Base-by-base conservation (phyloP, 2,888 invertebrate species). In the Drosophila bunnanda region DNA sequence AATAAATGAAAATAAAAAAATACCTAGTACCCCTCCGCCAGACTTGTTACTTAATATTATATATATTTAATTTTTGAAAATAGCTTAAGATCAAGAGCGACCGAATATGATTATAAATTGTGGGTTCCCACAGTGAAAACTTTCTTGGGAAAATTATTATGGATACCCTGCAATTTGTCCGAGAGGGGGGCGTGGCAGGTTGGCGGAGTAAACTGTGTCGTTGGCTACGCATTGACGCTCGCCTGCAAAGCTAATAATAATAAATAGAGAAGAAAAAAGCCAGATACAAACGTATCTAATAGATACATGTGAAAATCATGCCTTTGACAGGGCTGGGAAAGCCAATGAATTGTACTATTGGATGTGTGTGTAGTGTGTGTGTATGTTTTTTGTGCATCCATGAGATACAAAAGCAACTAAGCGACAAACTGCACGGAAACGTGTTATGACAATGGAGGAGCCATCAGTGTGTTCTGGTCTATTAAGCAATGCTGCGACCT, bases 241-340 rank as follows among this genome's bases (percentile, higher is more conserved):
- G 86, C 77, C 71, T 60, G 70, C 74, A 71, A 43, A 20, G 30
- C 41, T 52, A 52, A 52, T 52, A 52, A 34, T 52, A 52, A 36
- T 56, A 30, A 60, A 58, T 39, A 59, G n/a, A 39, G 30, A 28
- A 30, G 36, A 22, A 20, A 32, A n/a, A 58, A 58, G 36, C 55
- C 36, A 79, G 73, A 87, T 79, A 87, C 85, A 83, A 82, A 85
- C 86, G 89, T 85, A 88, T 81, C 80, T 87, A 88, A 85, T 88
- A 88, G 89, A 80, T 87, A 86, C 90, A 88, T 90, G 88, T 80
- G 90, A 89, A 89, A 89, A 90, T 89, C 89, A 90, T 83, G 88
- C 89, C 89, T 89, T 87, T 80, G 75, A 68, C 73, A 60, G 65
- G 39, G 79, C 75, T 90, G 89, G 89, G 90, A 89, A 89, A 79